Evolutionary conservation across 2,113 vertebrate species (phyloP).

Genomic region (Istiophorus platypterus): DNA sequence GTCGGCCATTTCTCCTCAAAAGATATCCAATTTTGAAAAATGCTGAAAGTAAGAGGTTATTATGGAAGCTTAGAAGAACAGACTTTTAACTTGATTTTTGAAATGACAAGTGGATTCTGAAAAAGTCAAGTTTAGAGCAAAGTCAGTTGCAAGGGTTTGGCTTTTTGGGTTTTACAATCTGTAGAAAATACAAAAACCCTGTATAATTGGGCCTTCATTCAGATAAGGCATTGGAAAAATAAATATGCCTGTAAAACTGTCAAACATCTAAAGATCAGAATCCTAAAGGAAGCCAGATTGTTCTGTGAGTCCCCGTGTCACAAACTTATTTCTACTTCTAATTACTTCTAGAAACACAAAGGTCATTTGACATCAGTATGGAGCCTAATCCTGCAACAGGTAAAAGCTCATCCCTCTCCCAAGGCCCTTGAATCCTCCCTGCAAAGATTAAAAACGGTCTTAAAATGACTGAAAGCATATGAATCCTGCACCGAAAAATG

Average conservation of each 20-base stretch:
- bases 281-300: neutral
- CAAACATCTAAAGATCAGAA: neutral
- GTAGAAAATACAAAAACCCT: too few relatives aligned
- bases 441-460: neutral
- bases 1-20: too few relatives aligned
- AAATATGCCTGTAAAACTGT: neutral
- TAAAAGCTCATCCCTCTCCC: slow-evolving; percentile 22
- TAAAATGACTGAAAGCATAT: neutral
- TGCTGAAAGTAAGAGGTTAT: neutral
- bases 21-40: neutral
- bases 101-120: neutral
- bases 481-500: slow-evolving; percentile 1
- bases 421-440: neutral
- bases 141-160: neutral
- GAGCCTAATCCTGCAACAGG: slow-evolving; percentile 18
- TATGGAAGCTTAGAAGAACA: neutral
- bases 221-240: neutral
- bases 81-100: too few relatives aligned
- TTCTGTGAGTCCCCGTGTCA: neutral
- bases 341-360: slow-evolving; percentile 10
- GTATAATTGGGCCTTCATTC: neutral
- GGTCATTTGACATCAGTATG: slow-evolving; percentile 38
- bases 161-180: neutral
- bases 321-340: neutral
- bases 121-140: neutral